Base-by-base conservation (phyloP, 1,140 invertebrate genomes). In the Diploscapter pachys region DNA sequence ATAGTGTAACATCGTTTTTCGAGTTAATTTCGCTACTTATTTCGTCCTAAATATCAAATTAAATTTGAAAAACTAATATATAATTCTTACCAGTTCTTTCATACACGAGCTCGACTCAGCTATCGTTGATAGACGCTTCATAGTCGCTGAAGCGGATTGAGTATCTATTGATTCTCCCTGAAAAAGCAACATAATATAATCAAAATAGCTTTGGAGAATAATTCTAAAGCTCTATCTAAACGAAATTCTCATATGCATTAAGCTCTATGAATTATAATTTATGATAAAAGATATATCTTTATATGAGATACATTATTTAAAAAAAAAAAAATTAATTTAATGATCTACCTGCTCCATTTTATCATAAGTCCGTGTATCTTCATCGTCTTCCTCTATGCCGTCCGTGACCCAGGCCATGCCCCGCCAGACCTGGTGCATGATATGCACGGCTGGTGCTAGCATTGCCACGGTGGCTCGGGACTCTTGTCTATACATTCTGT, bases 331-430 rank as follows among this genome's bases (percentile, higher is more conserved):
- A 31, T 31, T 31, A 31, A 31, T 31, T 31, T 31, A 31, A 31
- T 31, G 31, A 31, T 31, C 31, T 31, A 31, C 81, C 54, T 80
- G 80, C 69, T 83, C 83, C 55, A 79, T 71, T 11, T 74, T 75
- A 49, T 83, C 78, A 53, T 80, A 80, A 56, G 81, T 85, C 70
- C 76, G 72, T 6, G 83, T 85, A 5, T 81, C 78, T 31, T 80
- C 76, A 50, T 80, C 80, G 56, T 84, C 81, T 50, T 85, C 83
- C 55, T 85, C 83, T 9, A 85, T 85, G 5, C 83, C 83, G 63
- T 85, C 83, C 5, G 84, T 82, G 2, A 85, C 83, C 83, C 83
- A 85, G 6, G 82, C 84, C 84, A 85, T 85, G 68, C 84, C 82
- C 61, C 79, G 79, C 82, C 82, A 83, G n/a, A 78, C 69, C 65